phyloP scores from a whole-genome alignment of 2,113 vertebrate genomes.

The Ascaphus truei region DNA sequence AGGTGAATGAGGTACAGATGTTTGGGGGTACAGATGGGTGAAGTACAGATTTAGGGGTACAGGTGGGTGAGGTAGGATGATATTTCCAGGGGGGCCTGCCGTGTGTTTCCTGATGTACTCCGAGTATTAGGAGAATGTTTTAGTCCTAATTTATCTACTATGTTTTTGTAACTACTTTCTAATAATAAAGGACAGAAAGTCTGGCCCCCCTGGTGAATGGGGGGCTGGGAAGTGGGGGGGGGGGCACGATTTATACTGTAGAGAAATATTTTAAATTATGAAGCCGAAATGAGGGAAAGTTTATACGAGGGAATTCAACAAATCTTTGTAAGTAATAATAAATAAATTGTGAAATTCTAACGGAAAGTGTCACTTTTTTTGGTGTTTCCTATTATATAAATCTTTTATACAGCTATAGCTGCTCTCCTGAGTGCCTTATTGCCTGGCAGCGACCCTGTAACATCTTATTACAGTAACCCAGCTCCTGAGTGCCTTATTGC shows the following conservation, averaged over 20 bases:
- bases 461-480: no score
- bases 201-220: not conserved
- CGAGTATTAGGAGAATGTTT: not conserved
- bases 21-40: no score
- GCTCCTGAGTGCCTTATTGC: no score
- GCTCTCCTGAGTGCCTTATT: no score
- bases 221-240: not conserved
- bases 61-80: no score
- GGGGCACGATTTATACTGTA: not conserved
- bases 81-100: not conserved
- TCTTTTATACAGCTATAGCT: no score
- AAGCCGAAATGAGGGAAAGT: not conserved
- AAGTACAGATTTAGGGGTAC: no score
- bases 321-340: not conserved
- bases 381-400: no score
- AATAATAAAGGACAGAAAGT: conserved; percentile 1
- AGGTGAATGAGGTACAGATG: no score
- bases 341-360: not conserved
- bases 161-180: conserved; percentile 11
- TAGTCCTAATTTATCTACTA: conserved; percentile 6
- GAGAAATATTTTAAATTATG: conserved; percentile 8
- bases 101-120: not conserved
- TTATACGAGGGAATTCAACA: not conserved
- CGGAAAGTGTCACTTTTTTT: no score
- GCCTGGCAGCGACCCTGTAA: no score